Evolutionary conservation across 1,140 invertebrate species (phyloP).

Genomic region (Protaetia brevitarsis): DNA sequence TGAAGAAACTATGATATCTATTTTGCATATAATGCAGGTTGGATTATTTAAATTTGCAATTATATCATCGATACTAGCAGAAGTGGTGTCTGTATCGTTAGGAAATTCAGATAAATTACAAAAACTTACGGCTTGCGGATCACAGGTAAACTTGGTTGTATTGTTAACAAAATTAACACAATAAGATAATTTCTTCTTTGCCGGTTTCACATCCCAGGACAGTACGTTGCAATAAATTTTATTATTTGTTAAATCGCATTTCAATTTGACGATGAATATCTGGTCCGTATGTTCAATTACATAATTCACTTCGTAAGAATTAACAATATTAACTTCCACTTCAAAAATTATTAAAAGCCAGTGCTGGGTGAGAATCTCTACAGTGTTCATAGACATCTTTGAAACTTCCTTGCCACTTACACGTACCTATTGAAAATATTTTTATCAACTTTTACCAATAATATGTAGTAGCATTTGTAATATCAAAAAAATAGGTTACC

Average conservation of each 20-base stretch:
- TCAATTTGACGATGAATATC: slow-evolving; percentile 33
- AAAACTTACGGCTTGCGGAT: neutral
- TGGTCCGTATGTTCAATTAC: slow-evolving; percentile 30
- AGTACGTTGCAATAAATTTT: slow-evolving; percentile 27
- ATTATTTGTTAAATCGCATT: slow-evolving; percentile 29
- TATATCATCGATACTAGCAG: neutral
- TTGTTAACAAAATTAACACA: neutral
- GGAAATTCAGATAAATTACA: neutral
- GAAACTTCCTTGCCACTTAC: slow-evolving; percentile 30
- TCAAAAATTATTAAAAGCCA: slow-evolving; percentile 26
- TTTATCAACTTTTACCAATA: no score
- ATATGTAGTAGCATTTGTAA: no score
- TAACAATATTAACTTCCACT: slow-evolving; percentile 34
- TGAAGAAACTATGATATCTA: neutral
- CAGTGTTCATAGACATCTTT: slow-evolving; percentile 33
- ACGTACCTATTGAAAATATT: neutral
- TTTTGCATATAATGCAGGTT: neutral
- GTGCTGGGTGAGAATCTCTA: slow-evolving; percentile 25
- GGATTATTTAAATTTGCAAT: neutral
- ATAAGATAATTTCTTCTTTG: neutral
- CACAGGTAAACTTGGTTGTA: neutral
- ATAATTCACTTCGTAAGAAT: slow-evolving; percentile 31
- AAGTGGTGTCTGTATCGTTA: neutral
- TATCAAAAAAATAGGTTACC: no score
- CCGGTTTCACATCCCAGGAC: neutral